Evolutionary conservation across 2,888 invertebrate species (phyloP).

Genomic region (Pimpla rufipes): DNA sequence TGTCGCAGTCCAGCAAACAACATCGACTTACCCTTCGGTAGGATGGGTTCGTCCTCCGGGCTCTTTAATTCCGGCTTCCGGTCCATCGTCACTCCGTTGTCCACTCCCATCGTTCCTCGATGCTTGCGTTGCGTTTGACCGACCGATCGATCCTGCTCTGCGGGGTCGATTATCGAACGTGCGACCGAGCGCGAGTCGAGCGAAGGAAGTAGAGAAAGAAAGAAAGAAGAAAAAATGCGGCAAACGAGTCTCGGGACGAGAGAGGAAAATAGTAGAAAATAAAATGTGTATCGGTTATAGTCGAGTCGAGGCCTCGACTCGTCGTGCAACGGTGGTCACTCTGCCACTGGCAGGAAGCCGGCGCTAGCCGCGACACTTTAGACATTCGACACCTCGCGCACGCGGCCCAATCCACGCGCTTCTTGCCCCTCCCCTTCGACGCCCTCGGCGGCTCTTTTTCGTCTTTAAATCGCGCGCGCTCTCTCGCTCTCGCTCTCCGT

Average conservation of each 20-base stretch:
- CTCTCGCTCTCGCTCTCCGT: constrained; percentile 3
- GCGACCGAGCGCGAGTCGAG: too few relatives aligned
- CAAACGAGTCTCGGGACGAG: neutral
- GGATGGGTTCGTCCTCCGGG: constrained; percentile 73
- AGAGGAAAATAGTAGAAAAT: constrained; percentile 22
- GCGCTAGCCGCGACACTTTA: constrained; percentile 78
- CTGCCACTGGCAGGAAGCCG: constrained; percentile 77
- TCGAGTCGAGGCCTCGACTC: constrained; percentile 48
- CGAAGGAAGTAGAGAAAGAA: neutral
- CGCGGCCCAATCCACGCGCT: constrained; percentile 74
- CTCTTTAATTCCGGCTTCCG: constrained; percentile 74
- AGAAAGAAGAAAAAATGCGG: neutral
- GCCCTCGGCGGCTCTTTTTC: constrained; percentile 52
- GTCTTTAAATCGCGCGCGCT: constrained; percentile 53
- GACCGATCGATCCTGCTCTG: constrained; percentile 2
- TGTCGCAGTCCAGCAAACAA: neutral
- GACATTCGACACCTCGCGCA: constrained; percentile 77
- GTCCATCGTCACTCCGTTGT: constrained; percentile 76
- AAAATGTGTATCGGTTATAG: constrained; percentile 24
- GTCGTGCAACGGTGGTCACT: constrained; percentile 73
- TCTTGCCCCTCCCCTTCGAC: constrained; percentile 54
- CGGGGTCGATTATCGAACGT: constrained; percentile 10
- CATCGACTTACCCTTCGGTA: constrained; percentile 74
- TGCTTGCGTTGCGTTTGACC: constrained; percentile 2
- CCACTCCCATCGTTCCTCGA: constrained; percentile 70